These are phyloP conservation scores for Chrysemys picta DNA, from an alignment of 2,113 vertebrate genomes.

Conservation along the genomic window DNA sequence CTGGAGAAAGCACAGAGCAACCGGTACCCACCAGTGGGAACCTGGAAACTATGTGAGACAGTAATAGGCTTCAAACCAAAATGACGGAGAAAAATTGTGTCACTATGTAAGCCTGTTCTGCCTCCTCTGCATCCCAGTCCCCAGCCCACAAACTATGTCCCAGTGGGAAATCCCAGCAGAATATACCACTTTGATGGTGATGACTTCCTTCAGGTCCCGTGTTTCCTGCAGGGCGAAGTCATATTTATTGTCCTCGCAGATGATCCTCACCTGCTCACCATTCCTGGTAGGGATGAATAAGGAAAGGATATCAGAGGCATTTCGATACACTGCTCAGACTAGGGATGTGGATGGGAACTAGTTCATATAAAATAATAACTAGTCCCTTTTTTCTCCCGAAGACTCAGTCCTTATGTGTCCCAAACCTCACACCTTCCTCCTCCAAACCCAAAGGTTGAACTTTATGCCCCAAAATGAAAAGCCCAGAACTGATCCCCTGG, in stretches of 20 bases:
- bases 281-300: slow-evolving; percentile 65
- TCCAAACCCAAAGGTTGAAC: neutral
- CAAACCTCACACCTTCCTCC: neutral
- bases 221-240: slow-evolving; percentile 84
- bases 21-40: fast-evolving
- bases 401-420: neutral
- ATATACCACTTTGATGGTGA: slow-evolving; percentile 69
- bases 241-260: slow-evolving; percentile 82
- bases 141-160: neutral
- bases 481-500: neutral
- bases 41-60: neutral
- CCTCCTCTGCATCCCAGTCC: neutral
- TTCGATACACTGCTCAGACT: neutral
- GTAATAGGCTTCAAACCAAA: neutral
- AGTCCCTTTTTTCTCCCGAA: neutral
- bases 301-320: neutral
- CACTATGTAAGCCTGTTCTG: fast-evolving
- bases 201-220: slow-evolving; percentile 65
- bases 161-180: neutral
- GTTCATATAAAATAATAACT: neutral
- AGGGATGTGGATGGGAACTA: fast-evolving
- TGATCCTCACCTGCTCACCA: slow-evolving; percentile 77
- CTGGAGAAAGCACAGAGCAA: neutral
- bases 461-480: neutral
- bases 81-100: neutral